phyloP scores from a whole-genome alignment of 2,888 invertebrate species.

The Metallyticus violacea region DNA sequence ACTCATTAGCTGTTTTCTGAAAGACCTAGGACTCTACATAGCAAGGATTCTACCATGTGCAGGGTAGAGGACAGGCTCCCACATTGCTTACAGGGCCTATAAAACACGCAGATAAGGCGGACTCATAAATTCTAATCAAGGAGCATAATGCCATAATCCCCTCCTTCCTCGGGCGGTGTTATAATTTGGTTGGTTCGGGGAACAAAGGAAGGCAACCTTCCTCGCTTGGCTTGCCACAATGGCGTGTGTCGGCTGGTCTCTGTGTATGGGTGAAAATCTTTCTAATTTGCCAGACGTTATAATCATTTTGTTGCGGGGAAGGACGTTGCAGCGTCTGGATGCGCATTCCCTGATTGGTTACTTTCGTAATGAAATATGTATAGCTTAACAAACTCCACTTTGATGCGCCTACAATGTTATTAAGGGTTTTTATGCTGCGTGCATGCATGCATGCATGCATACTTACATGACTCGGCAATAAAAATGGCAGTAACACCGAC shows the following conservation, averaged over 20 bases:
- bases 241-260: constrained; percentile 1
- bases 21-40: too few species aligned
- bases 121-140: constrained; percentile 29
- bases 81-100: neutral
- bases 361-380: neutral
- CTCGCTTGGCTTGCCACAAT: constrained; percentile 2
- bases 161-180: constrained; percentile 1
- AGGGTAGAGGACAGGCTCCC: neutral
- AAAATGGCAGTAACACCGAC: neutral
- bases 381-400: neutral
- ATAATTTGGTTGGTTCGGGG: constrained; percentile 9
- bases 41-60: neutral
- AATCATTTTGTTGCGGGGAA: neutral
- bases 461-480: neutral
- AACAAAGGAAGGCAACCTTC: neutral
- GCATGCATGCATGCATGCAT: neutral
- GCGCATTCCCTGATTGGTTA: neutral
- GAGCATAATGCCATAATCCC: constrained; percentile 18
- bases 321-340: neutral
- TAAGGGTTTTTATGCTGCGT: neutral
- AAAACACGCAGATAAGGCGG: neutral
- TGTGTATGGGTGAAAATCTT: neutral
- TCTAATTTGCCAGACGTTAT: constrained; percentile 11
- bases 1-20: too few species aligned
- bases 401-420: neutral